Conservation (phyloP, 2,797 vertebrate genomes). For the Molossus alvarezi region DNA sequence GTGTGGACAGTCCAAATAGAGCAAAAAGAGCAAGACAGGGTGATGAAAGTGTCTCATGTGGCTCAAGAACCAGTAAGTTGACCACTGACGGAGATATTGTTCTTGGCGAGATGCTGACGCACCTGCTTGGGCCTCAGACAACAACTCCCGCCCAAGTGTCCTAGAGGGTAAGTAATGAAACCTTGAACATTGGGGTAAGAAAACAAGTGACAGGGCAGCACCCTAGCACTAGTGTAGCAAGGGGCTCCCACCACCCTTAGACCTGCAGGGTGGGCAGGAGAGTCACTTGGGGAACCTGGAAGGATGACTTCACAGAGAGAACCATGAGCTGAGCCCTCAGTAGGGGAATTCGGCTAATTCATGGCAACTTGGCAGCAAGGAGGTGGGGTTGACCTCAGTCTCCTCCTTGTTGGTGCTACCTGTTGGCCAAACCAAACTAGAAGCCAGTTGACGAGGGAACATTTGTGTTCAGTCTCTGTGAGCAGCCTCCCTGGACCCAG, state of each 20-base stretch:
- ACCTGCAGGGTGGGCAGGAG: not conserved
- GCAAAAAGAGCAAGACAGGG: not conserved
- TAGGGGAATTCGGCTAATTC: not conserved
- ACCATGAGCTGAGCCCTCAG: not conserved
- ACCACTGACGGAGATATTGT: not conserved
- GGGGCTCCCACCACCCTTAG: not conserved
- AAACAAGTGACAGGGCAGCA: not conserved
- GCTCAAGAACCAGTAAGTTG: not conserved
- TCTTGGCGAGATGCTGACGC: not conserved
- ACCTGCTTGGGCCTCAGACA: not conserved
- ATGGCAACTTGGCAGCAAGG: not conserved
- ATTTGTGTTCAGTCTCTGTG: not conserved
- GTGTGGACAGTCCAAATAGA: not conserved
- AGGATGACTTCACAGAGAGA: not conserved
- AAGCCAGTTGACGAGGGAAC: not conserved
- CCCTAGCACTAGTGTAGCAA: not conserved
- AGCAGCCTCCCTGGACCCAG: not conserved
- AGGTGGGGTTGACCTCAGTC: not conserved
- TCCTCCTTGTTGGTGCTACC: not conserved
- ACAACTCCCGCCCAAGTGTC: not conserved
- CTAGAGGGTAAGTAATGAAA: not conserved
- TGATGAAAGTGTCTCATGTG: not conserved
- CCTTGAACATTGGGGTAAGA: not conserved
- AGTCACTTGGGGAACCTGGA: not conserved
- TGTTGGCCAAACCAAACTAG: not conserved